These are phyloP conservation scores for Eucriotettix oculatus DNA, from an alignment of 2,888 invertebrate genomes.

Conservation along the genomic window DNA sequence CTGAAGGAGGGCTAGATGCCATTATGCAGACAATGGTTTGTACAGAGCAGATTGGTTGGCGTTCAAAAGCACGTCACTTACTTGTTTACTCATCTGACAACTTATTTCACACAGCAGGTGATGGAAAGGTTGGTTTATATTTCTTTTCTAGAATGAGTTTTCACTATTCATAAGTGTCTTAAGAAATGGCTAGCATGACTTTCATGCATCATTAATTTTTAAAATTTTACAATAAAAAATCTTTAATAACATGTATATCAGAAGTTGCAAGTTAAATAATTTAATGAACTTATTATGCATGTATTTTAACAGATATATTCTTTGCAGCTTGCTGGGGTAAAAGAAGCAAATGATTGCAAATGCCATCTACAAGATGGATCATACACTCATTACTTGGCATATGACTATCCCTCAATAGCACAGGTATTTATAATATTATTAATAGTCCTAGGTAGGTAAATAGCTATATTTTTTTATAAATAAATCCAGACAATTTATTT, in stretches of 20 bases:
- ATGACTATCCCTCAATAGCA: conserved; percentile 69
- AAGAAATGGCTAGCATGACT: no score
- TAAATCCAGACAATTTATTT: no score
- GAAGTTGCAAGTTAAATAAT: no score
- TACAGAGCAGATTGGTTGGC: not conserved
- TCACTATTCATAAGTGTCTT: no score
- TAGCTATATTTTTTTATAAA: no score
- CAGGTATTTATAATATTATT: conserved; percentile 21
- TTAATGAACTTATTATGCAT: no score
- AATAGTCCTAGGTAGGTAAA: no score
- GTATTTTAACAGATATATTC: no score
- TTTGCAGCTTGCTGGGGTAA: conserved; percentile 37
- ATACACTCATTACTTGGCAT: conserved; percentile 37
- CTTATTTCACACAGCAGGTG: not conserved
- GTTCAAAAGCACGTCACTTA: not conserved
- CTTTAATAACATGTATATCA: no score
- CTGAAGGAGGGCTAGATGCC: not conserved
- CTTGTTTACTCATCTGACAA: not conserved
- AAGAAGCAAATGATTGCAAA: conserved; percentile 51
- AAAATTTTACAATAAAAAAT: no score
- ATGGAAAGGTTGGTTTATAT: not conserved
- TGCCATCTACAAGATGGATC: conserved; percentile 41
- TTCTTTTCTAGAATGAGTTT: no score
- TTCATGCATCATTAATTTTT: no score
- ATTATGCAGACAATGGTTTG: not conserved